These are phyloP conservation scores for Holotrichia oblita DNA, from an alignment of 1,140 invertebrate genomes.

Conservation along the genomic window DNA sequence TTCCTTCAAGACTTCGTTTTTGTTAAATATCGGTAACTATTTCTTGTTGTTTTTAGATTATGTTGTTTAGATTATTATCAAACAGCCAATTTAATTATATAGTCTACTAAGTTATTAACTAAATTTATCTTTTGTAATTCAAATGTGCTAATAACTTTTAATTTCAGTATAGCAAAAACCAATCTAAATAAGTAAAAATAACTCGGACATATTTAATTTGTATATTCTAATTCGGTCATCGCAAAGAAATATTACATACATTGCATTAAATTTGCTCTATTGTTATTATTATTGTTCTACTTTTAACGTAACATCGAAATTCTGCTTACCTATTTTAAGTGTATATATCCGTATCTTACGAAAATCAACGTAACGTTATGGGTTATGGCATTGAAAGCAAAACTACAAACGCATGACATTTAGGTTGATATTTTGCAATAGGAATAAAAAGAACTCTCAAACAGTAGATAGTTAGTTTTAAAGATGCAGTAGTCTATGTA, in stretches of 20 bases:
- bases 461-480: neutral
- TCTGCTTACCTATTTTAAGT: neutral
- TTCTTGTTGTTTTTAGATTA: too few species aligned
- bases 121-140: too few species aligned
- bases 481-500: neutral
- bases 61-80: too few species aligned
- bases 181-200: too few species aligned
- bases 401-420: constrained; percentile 5
- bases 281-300: neutral
- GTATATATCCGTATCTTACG: neutral
- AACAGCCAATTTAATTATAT: too few species aligned
- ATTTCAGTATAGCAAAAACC: too few species aligned
- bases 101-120: too few species aligned
- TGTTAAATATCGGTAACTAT: too few species aligned
- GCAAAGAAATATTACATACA: neutral
- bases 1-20: too few species aligned
- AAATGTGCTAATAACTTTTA: too few species aligned
- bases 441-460: neutral
- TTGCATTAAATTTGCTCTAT: neutral
- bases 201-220: too few species aligned
- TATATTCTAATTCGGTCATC: neutral
- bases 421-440: neutral
- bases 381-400: neutral
- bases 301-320: neutral
- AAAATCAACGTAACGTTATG: neutral